Evolutionary conservation across 1,140 invertebrate genomes (phyloP).

Genomic region (Carposina sasakii): DNA sequence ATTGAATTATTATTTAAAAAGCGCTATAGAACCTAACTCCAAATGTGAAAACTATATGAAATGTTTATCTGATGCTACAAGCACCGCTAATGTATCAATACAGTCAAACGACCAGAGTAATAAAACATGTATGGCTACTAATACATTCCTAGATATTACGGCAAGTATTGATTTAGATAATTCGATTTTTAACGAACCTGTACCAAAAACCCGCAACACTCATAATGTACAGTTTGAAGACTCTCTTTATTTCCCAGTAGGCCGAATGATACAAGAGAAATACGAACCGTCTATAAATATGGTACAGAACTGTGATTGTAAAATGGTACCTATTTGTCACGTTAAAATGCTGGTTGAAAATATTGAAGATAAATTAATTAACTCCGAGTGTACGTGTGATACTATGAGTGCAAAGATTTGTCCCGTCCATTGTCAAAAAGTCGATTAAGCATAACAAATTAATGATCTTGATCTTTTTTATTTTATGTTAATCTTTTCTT

Average conservation of each 20-base stretch:
- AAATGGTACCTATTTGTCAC: slow-evolving; percentile 56
- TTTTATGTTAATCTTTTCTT: background rate
- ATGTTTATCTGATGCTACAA: no score
- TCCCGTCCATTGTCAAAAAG: slow-evolving; percentile 40
- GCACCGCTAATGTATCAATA: no score
- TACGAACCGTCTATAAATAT: slow-evolving; percentile 17
- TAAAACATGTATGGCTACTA: no score
- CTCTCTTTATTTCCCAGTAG: slow-evolving; percentile 31
- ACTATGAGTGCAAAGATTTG: slow-evolving; percentile 42
- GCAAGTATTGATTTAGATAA: no score
- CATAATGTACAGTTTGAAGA: no score
- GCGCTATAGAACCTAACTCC: no score
- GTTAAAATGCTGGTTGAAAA: slow-evolving; percentile 60
- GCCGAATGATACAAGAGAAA: slow-evolving; percentile 12
- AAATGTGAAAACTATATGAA: no score
- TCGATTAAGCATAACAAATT: background rate
- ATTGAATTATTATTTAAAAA: no score
- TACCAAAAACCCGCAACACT: no score
- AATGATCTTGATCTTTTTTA: background rate
- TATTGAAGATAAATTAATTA: slow-evolving; percentile 48
- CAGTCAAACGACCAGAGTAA: no score
- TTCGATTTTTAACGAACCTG: no score
- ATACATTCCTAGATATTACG: no score
- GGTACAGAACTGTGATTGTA: slow-evolving; percentile 40
- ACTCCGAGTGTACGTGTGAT: slow-evolving; percentile 53